Evolutionary conservation across 2,888 invertebrate species (phyloP), one percentile per base, ranked within the genome.

Genomic region (Dinocampus coccinellae): DNA sequence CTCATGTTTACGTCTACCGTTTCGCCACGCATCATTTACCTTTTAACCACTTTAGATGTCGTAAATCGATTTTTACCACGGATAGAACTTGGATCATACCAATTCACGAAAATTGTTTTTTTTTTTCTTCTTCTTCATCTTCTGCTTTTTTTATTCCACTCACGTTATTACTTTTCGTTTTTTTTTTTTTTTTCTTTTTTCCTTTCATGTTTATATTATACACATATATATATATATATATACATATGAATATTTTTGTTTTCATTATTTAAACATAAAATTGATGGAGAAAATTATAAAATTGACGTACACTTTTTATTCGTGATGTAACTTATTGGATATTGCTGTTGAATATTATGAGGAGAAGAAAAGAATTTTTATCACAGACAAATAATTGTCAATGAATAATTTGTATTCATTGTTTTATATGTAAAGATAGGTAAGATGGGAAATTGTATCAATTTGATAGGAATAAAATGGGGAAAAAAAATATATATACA

Each of bases 1-100:
- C 74, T 77, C 76, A 73, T 77, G 78, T 78, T 80, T 80, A 72
- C 76, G 74, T 78, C 73, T 68, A 74, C 70, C 73, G 64, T 55
- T 71, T 64, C 66, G 52, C 71, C 74, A 75, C 75, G 75, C 75
- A 75, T 76, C 77, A 76, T 78, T 77, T 77, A 73, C 73, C 70
- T 72, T 67, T 71, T 73, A 68, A 73, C 66, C 73, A 65, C 42
- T 34, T 39, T 58, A 16, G 22, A 53, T 69, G 52, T 29, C 57
- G 42, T 69, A 55, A 62, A 62, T 62, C 62, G 36, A 69, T 62
- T 62, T 62, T 69, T 16, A 47, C 1, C 60, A 4, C 16, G 7
- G 11, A 33, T 2, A 10, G 29, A 10, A 7, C 16, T 9, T n/a
- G 24, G 47, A 16, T 16, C 16, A 13, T 33, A n/a, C 3, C 26